Conservation (phyloP, 2,797 vertebrate species). For the Echeneis naucrates region DNA sequence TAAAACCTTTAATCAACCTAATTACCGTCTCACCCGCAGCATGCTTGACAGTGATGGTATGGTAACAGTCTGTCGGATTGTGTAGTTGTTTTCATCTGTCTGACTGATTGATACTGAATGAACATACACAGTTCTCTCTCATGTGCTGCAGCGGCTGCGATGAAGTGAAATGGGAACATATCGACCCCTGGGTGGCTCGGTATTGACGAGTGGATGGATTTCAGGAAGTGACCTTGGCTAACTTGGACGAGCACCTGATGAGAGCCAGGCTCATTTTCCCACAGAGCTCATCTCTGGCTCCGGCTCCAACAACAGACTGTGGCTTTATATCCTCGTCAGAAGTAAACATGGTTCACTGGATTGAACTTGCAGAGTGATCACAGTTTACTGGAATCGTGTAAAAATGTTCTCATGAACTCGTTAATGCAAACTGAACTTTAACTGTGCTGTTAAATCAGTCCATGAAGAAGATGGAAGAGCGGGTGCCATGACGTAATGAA, state of each 20-base stretch:
- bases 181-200: slow-evolving; percentile 72
- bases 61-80: background rate
- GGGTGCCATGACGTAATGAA: background rate
- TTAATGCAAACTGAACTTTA: background rate
- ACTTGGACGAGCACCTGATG: slow-evolving; percentile 67
- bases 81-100: slow-evolving; percentile 26
- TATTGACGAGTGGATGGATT: slow-evolving; percentile 79
- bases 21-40: background rate
- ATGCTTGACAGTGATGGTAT: background rate
- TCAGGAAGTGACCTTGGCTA: slow-evolving; percentile 84
- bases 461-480: background rate
- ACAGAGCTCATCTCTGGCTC: slow-evolving; percentile 70
- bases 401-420: slow-evolving; percentile 9
- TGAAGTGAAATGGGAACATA: slow-evolving; percentile 66
- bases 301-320: slow-evolving; percentile 48
- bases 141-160: slow-evolving; percentile 19
- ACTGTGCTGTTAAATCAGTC: slow-evolving; percentile 7
- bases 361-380: slow-evolving; percentile 15
- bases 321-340: slow-evolving; percentile 17
- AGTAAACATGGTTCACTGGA: slow-evolving; percentile 31
- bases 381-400: slow-evolving; percentile 2
- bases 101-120: background rate
- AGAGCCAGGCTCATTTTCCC: slow-evolving; percentile 66
- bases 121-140: slow-evolving; percentile 36
- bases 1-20: background rate